Evolutionary conservation across 1,140 invertebrate genomes (phyloP).

Genomic region (Chlorops oryzae): DNA sequence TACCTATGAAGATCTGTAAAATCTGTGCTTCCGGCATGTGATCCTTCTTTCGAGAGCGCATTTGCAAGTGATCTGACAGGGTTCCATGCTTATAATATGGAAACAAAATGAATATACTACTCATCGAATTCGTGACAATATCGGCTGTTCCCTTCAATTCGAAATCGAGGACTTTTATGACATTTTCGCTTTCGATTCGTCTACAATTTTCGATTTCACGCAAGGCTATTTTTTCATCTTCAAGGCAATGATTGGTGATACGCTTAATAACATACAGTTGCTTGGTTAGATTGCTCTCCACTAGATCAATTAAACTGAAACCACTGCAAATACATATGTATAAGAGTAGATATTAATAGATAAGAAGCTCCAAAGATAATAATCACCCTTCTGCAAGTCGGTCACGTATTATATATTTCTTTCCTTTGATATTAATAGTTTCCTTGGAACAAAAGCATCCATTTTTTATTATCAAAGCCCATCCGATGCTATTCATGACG

Average conservation of each 20-base stretch:
- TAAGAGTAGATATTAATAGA: slow-evolving; percentile 5
- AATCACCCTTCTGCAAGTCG: slow-evolving; percentile 72
- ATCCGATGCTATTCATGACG: slow-evolving; percentile 63
- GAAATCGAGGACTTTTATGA: slow-evolving; percentile 72
- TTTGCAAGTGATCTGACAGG: slow-evolving; percentile 64
- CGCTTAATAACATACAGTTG: slow-evolving; percentile 75
- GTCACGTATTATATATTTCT: slow-evolving; percentile 63
- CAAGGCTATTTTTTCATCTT: slow-evolving; percentile 68
- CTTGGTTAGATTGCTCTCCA: slow-evolving; percentile 65
- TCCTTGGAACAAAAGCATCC: slow-evolving; percentile 75
- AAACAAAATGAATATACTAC: slow-evolving; percentile 69
- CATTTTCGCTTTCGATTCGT: slow-evolving; percentile 65
- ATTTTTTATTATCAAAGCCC: slow-evolving; percentile 66
- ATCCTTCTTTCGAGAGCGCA: slow-evolving; percentile 54
- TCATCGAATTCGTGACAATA: slow-evolving; percentile 61
- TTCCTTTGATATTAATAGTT: slow-evolving; percentile 63
- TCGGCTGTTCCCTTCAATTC: slow-evolving; percentile 56
- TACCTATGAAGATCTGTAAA: slow-evolving; percentile 63
- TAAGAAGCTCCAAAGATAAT: slow-evolving; percentile 3
- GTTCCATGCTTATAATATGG: slow-evolving; percentile 78
- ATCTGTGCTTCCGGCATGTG: slow-evolving; percentile 61
- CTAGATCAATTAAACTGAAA: slow-evolving; percentile 75
- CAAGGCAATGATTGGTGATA: slow-evolving; percentile 71
- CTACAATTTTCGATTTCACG: slow-evolving; percentile 72
- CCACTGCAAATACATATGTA: slow-evolving; percentile 61